These are phyloP conservation scores for Trematomus loennbergii DNA, from an alignment of 2,113 vertebrate genomes.

Conservation along the genomic window DNA sequence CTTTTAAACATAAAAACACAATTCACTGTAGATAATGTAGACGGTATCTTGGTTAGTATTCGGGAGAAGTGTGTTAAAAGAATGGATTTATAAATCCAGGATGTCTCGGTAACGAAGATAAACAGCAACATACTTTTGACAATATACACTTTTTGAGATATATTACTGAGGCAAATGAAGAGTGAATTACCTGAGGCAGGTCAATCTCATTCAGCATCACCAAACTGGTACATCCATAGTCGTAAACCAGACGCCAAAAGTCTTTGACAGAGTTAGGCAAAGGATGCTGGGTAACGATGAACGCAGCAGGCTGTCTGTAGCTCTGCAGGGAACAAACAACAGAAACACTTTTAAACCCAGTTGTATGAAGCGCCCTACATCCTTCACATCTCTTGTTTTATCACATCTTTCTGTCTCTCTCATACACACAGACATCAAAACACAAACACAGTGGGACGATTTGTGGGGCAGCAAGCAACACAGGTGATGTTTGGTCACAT, in stretches of 20 bases:
- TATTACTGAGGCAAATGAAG: neutral
- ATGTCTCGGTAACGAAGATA: no score
- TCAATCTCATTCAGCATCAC: conserved; percentile 99
- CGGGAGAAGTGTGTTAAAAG: no score
- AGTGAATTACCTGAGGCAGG: conserved; percentile 89
- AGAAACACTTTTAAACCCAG: neutral
- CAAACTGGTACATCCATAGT: conserved; percentile 97
- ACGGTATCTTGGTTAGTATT: no score
- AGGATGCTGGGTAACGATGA: conserved; percentile 98
- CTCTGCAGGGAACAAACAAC: conserved; percentile 84
- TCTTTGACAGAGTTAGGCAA: conserved; percentile 98
- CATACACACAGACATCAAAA: conserved; percentile 14
- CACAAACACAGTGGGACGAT: conserved; percentile 14
- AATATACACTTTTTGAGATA: no score
- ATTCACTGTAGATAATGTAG: no score
- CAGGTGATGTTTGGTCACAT: conserved; percentile 50
- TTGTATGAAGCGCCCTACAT: neutral
- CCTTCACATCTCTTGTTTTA: neutral
- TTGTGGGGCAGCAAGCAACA: conserved; percentile 38
- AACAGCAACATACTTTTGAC: no score
- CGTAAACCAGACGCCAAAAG: conserved; percentile 99
- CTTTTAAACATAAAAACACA: no score
- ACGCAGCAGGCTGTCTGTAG: conserved; percentile 97
- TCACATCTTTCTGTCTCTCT: neutral
- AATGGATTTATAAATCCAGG: no score